Evolutionary conservation across 1,140 invertebrate species (phyloP).

Genomic region (Musca vetustissima): DNA sequence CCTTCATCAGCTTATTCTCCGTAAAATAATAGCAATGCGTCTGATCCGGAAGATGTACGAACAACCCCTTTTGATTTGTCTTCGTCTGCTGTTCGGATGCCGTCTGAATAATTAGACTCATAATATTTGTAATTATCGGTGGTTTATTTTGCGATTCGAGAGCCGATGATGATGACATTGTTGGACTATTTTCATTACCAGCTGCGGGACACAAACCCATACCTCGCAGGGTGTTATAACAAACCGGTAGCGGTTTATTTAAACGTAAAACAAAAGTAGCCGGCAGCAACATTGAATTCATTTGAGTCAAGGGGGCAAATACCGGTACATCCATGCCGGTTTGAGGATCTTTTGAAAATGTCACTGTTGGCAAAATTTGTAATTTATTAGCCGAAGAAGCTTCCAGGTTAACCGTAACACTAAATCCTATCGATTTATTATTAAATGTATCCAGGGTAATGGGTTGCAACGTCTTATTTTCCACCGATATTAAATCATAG

Average conservation of each 20-base stretch:
- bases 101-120: slow-evolving; percentile 45
- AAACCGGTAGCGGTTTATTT: slow-evolving; percentile 81
- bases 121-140: slow-evolving; percentile 29
- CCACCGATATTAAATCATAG: slow-evolving; percentile 83
- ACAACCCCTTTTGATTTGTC: slow-evolving; percentile 49
- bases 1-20: slow-evolving; percentile 70
- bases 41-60: slow-evolving; percentile 85
- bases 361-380: slow-evolving; percentile 80
- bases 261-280: slow-evolving; percentile 89
- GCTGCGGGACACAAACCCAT: slow-evolving; percentile 39
- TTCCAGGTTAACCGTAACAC: slow-evolving; percentile 87
- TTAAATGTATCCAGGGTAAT: slow-evolving; percentile 71
- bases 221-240: slow-evolving; percentile 34
- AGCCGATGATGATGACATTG: slow-evolving; percentile 55
- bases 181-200: slow-evolving; percentile 65
- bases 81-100: slow-evolving; percentile 40
- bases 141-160: slow-evolving; percentile 37
- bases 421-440: slow-evolving; percentile 71
- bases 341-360: slow-evolving; percentile 71
- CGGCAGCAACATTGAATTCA: slow-evolving; percentile 86
- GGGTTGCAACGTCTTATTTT: slow-evolving; percentile 70
- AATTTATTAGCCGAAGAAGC: slow-evolving; percentile 85
- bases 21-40: slow-evolving; percentile 93
- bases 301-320: slow-evolving; percentile 74
- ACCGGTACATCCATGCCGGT: slow-evolving; percentile 74